Evolutionary conservation across 2,888 invertebrate genomes (phyloP).

Genomic region (Drosophila colorata): DNA sequence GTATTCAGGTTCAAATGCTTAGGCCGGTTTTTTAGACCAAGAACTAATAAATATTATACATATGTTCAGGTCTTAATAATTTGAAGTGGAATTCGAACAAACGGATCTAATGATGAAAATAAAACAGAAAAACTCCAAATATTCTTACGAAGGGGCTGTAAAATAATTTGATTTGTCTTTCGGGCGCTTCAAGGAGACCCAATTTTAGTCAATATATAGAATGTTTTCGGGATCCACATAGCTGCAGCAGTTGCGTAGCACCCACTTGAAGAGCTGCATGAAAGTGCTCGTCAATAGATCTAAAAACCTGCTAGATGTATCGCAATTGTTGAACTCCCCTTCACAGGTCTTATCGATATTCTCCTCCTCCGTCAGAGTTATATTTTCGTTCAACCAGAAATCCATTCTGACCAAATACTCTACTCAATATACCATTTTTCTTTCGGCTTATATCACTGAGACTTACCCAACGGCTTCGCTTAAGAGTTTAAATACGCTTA

Average conservation of each 20-base stretch:
- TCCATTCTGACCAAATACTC: slow-evolving; percentile 13
- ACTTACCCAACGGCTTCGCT: neutral
- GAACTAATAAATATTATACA: too few relatives aligned
- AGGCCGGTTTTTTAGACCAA: too few relatives aligned
- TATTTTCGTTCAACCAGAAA: neutral
- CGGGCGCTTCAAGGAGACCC: neutral
- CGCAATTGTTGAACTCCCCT: neutral
- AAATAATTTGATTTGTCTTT: neutral
- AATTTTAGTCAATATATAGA: slow-evolving; percentile 1
- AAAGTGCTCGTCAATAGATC: neutral
- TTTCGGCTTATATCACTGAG: too few relatives aligned
- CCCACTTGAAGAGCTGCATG: slow-evolving; percentile 28
- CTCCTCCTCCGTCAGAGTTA: neutral
- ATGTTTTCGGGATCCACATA: slow-evolving; percentile 39
- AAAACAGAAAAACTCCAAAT: too few relatives aligned
- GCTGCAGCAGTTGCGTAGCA: slow-evolving; percentile 23
- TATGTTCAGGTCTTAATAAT: too few relatives aligned
- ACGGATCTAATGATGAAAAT: neutral
- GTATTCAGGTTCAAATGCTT: too few relatives aligned
- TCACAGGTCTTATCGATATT: neutral
- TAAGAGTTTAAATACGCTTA: neutral
- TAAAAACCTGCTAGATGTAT: neutral
- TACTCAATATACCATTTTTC: too few relatives aligned
- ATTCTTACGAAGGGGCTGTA: too few relatives aligned
- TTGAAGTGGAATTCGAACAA: too few relatives aligned